A percentile compares a stretch with the other conserved stretches of the same genome.
Evolutionary conservation across 2,888 invertebrate species (phyloP).

Genomic region (Merodon equestris): DNA sequence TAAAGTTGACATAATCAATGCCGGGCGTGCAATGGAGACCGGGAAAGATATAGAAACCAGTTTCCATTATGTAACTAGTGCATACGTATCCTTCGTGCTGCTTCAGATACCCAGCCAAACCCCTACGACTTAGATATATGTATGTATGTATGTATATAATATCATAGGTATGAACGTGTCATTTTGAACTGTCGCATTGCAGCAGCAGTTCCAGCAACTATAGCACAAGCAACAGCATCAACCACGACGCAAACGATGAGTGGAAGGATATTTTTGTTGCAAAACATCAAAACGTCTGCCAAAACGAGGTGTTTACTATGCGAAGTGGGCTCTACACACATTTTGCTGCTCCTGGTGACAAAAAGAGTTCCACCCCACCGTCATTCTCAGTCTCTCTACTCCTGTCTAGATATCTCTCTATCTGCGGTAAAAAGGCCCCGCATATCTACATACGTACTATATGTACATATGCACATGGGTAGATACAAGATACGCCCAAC

Average conservation of each 20-base stretch:
- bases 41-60: slow-evolving; percentile 28
- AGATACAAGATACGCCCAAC: slow-evolving; percentile 5
- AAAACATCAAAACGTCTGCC: slow-evolving; percentile 69
- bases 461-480: neutral
- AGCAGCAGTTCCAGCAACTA: slow-evolving; percentile 48
- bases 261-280: slow-evolving; percentile 62
- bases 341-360: slow-evolving; percentile 4
- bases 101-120: too few relatives aligned
- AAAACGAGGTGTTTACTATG: slow-evolving; percentile 69
- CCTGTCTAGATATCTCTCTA: slow-evolving; percentile 5
- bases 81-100: too few relatives aligned
- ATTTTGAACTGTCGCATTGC: slow-evolving; percentile 72
- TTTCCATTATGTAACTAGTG: slow-evolving; percentile 46
- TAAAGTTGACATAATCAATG: slow-evolving; percentile 67
- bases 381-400: neutral
- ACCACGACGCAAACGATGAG: slow-evolving; percentile 28
- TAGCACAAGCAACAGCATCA: slow-evolving; percentile 43
- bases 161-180: slow-evolving; percentile 46
- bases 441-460: neutral
- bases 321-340: slow-evolving; percentile 60
- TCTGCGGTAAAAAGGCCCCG: too few relatives aligned
- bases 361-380: slow-evolving; percentile 10
- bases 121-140: too few relatives aligned
- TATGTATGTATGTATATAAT: neutral
- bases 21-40: slow-evolving; percentile 14